A percentile compares a stretch with the other conserved stretches of the same genome.
phyloP scores from a whole-genome alignment of 2,888 invertebrate genomes.

The Timema podura region DNA sequence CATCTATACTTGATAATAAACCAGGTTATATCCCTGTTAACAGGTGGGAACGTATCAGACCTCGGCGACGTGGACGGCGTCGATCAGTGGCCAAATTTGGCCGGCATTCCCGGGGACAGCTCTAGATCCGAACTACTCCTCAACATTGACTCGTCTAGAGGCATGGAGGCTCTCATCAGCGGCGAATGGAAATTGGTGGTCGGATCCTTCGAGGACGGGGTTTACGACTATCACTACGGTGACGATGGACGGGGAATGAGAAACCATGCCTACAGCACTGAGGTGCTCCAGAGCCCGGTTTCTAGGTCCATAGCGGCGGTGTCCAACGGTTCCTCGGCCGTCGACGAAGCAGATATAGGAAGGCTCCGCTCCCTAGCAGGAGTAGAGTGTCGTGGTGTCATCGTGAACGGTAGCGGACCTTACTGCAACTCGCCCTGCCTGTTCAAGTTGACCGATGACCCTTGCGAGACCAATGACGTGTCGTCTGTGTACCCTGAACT shows the following conservation, averaged over 20 bases:
- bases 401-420: not conserved
- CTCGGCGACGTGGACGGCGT: constrained; percentile 25
- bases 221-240: constrained; percentile 22
- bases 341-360: not conserved
- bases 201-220: constrained; percentile 17
- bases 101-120: not conserved
- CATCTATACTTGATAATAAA: too few relatives aligned
- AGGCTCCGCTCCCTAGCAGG: constrained; percentile 1
- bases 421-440: constrained; percentile 25
- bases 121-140: constrained; percentile 43
- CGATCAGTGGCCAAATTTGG: constrained; percentile 21
- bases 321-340: not conserved
- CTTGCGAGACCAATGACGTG: constrained; percentile 34
- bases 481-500: constrained; percentile 26
- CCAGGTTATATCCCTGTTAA: too few relatives aligned
- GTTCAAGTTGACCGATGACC: constrained; percentile 34
- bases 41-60: constrained; percentile 23
- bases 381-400: not conserved
- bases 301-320: constrained; percentile 31
- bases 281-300: constrained; percentile 40
- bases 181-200: constrained; percentile 27
- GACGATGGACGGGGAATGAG: constrained; percentile 24
- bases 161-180: constrained; percentile 17
- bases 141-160: constrained; percentile 34
- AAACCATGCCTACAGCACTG: constrained; percentile 38